A percentile compares a stretch with the other conserved stretches of the same genome.
Evolutionary conservation across 2,888 invertebrate species (phyloP).

Genomic region (Mesoligia furuncula): DNA sequence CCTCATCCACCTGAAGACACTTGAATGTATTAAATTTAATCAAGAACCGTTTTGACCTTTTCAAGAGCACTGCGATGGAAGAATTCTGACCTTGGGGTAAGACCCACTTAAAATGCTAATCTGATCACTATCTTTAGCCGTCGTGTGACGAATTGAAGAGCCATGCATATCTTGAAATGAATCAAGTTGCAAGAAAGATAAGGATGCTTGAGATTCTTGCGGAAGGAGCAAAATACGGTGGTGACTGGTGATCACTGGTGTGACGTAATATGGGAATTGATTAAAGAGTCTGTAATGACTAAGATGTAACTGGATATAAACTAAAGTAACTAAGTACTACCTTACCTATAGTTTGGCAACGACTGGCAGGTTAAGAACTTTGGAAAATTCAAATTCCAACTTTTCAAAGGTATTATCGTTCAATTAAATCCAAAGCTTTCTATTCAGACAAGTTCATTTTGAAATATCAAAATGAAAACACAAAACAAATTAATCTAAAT

Average conservation of each 20-base stretch:
- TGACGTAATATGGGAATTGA: background rate
- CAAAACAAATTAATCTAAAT: slow-evolving; percentile 21
- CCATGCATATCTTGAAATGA: slow-evolving; percentile 39
- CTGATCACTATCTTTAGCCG: slow-evolving; percentile 31
- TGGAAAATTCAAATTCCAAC: background rate
- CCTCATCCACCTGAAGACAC: slow-evolving; percentile 15
- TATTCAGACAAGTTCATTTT: background rate
- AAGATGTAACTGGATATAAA: background rate
- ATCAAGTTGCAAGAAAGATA: slow-evolving; percentile 38
- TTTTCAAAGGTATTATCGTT: background rate
- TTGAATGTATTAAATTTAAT: slow-evolving; percentile 39
- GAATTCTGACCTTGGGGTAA: slow-evolving; percentile 31
- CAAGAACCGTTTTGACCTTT: slow-evolving; percentile 40
- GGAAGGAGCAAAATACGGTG: background rate
- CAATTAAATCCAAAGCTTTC: background rate
- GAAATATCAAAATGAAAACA: slow-evolving; percentile 11
- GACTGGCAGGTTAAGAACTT: too few relatives aligned
- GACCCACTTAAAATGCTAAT: slow-evolving; percentile 49
- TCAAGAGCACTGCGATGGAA: slow-evolving; percentile 27
- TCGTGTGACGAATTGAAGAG: slow-evolving; percentile 49
- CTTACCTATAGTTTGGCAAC: background rate
- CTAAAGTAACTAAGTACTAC: background rate
- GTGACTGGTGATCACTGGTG: too few relatives aligned
- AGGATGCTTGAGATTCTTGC: slow-evolving; percentile 31
- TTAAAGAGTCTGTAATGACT: background rate